Evolutionary conservation across 2,797 vertebrate genomes (phyloP).

Genomic region (Danio aesculapii): DNA sequence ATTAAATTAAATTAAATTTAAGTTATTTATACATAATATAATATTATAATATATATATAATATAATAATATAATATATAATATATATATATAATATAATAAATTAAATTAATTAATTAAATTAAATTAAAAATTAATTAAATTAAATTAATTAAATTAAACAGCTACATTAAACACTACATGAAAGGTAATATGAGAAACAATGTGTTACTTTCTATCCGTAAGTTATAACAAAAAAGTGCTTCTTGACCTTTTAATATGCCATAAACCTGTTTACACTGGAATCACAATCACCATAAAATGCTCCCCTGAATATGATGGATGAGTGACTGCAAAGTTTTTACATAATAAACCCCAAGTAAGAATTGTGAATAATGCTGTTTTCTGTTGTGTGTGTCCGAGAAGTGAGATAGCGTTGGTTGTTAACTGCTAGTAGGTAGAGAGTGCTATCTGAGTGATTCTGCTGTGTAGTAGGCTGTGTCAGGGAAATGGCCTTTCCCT

Average conservation of each 20-base stretch:
- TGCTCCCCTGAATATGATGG: background rate
- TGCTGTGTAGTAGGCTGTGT: constrained; percentile 33
- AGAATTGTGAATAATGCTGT: background rate
- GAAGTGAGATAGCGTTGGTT: background rate
- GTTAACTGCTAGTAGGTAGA: background rate
- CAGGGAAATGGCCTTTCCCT: constrained; percentile 46
- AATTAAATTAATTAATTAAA: too few species aligned
- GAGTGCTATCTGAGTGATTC: constrained; percentile 14
- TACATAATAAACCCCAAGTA: background rate
- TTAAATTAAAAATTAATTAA: too few species aligned
- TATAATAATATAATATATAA: too few species aligned
- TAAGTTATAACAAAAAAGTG: too few species aligned
- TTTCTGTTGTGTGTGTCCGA: constrained; percentile 1
- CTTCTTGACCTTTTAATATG: background rate
- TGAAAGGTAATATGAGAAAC: too few species aligned
- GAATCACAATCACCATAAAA: background rate
- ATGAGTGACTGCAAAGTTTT: background rate
- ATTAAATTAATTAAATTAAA: too few species aligned
- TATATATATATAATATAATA: too few species aligned
- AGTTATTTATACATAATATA: too few species aligned
- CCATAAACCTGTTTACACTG: background rate
- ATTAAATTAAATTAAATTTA: too few species aligned
- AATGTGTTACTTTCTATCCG: too few species aligned
- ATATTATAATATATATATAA: too few species aligned
- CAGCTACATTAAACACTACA: too few species aligned